These are phyloP conservation scores for Rafetus swinhoei DNA, from an alignment of 2,113 vertebrate species.

Conservation along the genomic window DNA sequence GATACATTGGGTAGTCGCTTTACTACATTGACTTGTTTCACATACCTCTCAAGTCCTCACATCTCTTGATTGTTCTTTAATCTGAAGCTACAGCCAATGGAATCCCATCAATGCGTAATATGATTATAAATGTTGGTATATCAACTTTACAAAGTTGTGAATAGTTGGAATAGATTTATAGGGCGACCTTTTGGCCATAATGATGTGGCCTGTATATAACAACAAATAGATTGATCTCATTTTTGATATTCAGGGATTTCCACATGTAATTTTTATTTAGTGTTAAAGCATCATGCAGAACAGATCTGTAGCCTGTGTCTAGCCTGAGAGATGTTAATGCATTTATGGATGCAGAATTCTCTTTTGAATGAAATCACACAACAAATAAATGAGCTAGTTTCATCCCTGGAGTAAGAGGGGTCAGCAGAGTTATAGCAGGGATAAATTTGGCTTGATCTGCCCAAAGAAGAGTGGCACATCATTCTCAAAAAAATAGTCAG, in stretches of 20 bases:
- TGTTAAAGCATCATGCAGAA: not conserved
- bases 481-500: not conserved
- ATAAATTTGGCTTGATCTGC: not conserved
- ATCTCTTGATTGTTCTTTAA: not conserved
- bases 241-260: not conserved
- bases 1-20: fast-evolving
- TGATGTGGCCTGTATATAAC: not conserved
- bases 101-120: fast-evolving
- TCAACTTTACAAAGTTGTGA: not conserved
- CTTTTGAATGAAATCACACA: not conserved
- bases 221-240: not conserved
- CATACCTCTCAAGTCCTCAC: not conserved
- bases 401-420: not conserved
- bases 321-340: constrained; percentile 25
- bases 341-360: constrained; percentile 46
- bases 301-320: not conserved
- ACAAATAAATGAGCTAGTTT: constrained; percentile 1
- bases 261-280: constrained; percentile 20
- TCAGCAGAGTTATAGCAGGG: not conserved
- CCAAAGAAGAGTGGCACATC: fast-evolving
- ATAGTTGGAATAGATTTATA: not conserved
- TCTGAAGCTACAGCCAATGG: not conserved
- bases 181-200: not conserved
- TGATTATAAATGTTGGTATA: not conserved
- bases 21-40: not conserved